These are phyloP conservation scores for Apodemia duryi DNA, from an alignment of 2,888 invertebrate genomes.

Conservation along the genomic window DNA sequence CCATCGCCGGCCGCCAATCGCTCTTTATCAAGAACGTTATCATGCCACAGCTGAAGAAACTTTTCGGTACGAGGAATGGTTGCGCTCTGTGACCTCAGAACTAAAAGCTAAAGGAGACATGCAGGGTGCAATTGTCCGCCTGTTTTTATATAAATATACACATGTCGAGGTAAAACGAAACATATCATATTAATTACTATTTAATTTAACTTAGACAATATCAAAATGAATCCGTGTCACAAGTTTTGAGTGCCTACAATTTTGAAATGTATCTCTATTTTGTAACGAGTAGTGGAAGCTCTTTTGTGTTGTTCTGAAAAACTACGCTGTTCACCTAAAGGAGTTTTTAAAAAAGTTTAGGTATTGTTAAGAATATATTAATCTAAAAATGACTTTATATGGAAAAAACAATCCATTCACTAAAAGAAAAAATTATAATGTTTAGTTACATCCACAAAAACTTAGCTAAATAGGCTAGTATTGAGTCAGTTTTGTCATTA, in stretches of 20 bases:
- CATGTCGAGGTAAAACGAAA: slow-evolving; percentile 41
- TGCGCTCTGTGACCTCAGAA: slow-evolving; percentile 83
- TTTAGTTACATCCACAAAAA: too few species aligned
- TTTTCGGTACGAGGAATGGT: slow-evolving; percentile 89
- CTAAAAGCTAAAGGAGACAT: slow-evolving; percentile 11
- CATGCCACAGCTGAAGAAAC: slow-evolving; percentile 89
- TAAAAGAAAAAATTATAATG: too few species aligned
- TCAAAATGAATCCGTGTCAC: slow-evolving; percentile 35
- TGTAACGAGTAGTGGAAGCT: slow-evolving; percentile 3
- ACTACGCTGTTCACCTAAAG: neutral
- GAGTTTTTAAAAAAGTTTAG: neutral
- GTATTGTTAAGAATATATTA: neutral
- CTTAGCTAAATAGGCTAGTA: too few species aligned
- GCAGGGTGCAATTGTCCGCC: slow-evolving; percentile 49
- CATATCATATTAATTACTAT: slow-evolving; percentile 52
- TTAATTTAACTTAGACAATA: slow-evolving; percentile 34
- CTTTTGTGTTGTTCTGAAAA: slow-evolving; percentile 1
- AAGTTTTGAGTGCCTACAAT: slow-evolving; percentile 24
- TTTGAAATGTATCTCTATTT: slow-evolving; percentile 18
- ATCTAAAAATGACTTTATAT: neutral
- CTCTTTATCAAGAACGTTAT: slow-evolving; percentile 88
- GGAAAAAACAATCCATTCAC: too few species aligned
- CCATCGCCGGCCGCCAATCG: slow-evolving; percentile 87
- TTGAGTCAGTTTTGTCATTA: too few species aligned
- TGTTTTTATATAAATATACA: slow-evolving; percentile 44